Evolutionary conservation across 2,113 vertebrate genomes (phyloP), one percentile per base, ranked within the genome.

Genomic region (Onychorhynchus coronatus): DNA sequence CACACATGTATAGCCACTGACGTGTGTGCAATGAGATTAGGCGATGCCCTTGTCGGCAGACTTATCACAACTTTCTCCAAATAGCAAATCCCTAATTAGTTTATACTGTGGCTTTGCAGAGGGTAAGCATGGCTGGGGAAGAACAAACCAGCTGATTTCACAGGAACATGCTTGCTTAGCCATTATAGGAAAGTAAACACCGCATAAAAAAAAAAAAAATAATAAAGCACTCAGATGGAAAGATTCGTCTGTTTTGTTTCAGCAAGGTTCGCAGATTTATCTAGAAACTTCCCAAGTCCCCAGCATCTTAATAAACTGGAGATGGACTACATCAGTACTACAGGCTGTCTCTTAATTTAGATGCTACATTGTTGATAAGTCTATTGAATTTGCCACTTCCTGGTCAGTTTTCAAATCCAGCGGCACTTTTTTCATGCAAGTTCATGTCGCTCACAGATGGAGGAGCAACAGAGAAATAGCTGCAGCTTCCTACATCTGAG

Each of bases 51-150:
- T 95, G 89, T 90, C 78, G 78, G 95, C 78, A 94, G 97, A 95
- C 85, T 95, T 96, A 93, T 85, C 76, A 68, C 75, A 97, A 96
- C 88, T 97, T 97, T 93, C 95, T 88, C 92, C 89, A 90, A 97
- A 96, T 31, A 96, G 79, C 81, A 96, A 95, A 93, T 77, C 85
- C 91, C 74, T 97, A 97, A 97, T 97, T 96, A 96, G 78, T 97
- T 97, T 95, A 93, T 94, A 27, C 67, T 85, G 79, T 63, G 85
- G 85, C 82, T 96, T 96, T 94, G 77, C 72, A 59, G 82, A 86
- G 82, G 75, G 75, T 78, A 91, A 96, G 88, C 66, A 85, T 52
- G 96, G 79, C 74, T 95, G 88, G 66, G 84, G 68, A 96, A 95
- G 92, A 89, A 82, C 87, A 96, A 96, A 95, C 76, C 62, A 93